Evolutionary conservation across 2,113 vertebrate species (phyloP).

Genomic region (Peromyscus californicus): DNA sequence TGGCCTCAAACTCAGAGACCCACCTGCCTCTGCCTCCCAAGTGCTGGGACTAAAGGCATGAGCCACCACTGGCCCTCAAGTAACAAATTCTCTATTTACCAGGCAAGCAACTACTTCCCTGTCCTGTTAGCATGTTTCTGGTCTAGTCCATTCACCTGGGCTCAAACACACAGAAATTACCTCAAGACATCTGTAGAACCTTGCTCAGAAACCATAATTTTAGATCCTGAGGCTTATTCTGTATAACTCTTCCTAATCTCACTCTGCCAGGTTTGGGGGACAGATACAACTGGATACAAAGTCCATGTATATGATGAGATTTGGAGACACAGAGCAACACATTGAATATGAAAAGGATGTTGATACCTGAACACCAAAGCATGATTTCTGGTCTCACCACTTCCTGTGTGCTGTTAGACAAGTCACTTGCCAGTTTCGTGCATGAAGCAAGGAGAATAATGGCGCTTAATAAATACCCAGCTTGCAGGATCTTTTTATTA

Average conservation of each 20-base stretch:
- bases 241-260: not conserved
- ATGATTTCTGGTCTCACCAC: not conserved
- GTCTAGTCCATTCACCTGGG: not conserved
- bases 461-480: not conserved
- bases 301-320: not conserved
- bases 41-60: not conserved
- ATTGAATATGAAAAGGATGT: not conserved
- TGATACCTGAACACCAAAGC: not conserved
- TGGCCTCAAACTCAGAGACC: not conserved
- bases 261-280: not conserved
- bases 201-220: not conserved
- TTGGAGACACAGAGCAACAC: rapidly evolving
- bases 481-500: not conserved
- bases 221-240: not conserved
- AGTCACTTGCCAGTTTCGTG: not conserved
- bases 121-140: not conserved
- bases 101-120: not conserved
- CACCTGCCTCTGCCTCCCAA: not conserved
- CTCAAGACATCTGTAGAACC: not conserved
- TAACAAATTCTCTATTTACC: slow-evolving; percentile 29
- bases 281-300: not conserved
- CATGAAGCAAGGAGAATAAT: not conserved
- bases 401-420: not conserved
- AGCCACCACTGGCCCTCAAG: not conserved
- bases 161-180: not conserved